phyloP scores from a whole-genome alignment of 2,113 vertebrate species.

The Montifringilla adamsi region DNA sequence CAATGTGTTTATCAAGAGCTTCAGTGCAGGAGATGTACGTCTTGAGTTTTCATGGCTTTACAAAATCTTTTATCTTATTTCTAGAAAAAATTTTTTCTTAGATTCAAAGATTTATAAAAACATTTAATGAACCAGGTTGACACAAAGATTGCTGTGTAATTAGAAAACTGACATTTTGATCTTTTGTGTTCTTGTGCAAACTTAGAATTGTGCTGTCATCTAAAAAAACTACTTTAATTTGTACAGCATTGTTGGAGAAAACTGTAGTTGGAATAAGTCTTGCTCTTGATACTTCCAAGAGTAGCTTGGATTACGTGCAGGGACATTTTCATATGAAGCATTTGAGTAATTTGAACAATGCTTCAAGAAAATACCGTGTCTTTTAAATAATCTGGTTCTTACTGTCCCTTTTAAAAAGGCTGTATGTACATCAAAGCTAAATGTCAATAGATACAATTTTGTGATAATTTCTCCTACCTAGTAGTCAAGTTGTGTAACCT shows the following conservation, averaged over 20 bases:
- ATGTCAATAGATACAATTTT: not conserved
- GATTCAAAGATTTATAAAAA: not conserved
- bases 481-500: not conserved
- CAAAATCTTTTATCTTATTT: not conserved
- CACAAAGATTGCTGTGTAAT: not conserved
- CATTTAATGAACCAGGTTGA: not conserved
- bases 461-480: not conserved
- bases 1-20: not conserved
- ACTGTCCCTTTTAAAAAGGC: not conserved
- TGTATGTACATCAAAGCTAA: not conserved
- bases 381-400: not conserved
- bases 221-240: not conserved
- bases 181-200: not conserved
- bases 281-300: not conserved
- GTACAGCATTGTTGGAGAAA: not conserved
- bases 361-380: not conserved
- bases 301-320: not conserved
- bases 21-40: not conserved
- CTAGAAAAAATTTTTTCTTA: not conserved
- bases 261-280: not conserved
- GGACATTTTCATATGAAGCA: not conserved
- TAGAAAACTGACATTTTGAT: not conserved
- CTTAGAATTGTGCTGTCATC: not conserved
- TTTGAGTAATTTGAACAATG: not conserved
- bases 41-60: not conserved